phyloP scores from a whole-genome alignment of 2,113 vertebrate species.

The Etheostoma cragini region DNA sequence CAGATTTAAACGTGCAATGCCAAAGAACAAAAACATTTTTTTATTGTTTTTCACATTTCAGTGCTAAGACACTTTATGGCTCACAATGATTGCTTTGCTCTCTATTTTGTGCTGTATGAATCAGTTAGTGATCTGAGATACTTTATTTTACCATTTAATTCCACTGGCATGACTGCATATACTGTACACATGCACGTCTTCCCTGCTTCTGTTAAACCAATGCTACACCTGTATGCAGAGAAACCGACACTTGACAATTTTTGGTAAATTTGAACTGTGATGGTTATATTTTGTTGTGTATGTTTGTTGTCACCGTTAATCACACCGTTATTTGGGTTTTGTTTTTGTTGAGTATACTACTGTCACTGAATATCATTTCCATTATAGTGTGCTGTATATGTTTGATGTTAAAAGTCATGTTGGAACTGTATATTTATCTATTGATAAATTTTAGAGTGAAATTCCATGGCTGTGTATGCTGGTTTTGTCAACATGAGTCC shows the following conservation, averaged over 20 bases:
- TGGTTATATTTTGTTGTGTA: conserved; percentile 64
- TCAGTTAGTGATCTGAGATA: conserved; percentile 57
- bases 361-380: conserved; percentile 85
- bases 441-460: conserved; percentile 83
- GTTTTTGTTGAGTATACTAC: conserved; percentile 82
- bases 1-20: conserved; percentile 72
- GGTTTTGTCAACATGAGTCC: conserved; percentile 27
- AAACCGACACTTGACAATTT: conserved; percentile 80
- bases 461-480: conserved; percentile 14
- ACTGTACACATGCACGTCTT: conserved; percentile 72
- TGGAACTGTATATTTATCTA: conserved; percentile 85
- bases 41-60: conserved; percentile 30
- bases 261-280: conserved; percentile 78
- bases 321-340: conserved; percentile 72
- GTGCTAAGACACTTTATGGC: conserved; percentile 69
- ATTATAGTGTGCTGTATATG: conserved; percentile 82
- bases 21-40: conserved; percentile 54
- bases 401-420: conserved; percentile 82
- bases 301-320: conserved; percentile 74
- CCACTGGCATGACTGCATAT: conserved; percentile 77
- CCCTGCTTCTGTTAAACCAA: conserved; percentile 55
- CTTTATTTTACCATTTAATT: conserved; percentile 72
- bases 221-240: conserved; percentile 63
- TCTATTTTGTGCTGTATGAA: conserved; percentile 52
- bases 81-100: conserved; percentile 53